Evolutionary conservation across 2,797 vertebrate species (phyloP).

Genomic region (Chrysocyon brachyurus): DNA sequence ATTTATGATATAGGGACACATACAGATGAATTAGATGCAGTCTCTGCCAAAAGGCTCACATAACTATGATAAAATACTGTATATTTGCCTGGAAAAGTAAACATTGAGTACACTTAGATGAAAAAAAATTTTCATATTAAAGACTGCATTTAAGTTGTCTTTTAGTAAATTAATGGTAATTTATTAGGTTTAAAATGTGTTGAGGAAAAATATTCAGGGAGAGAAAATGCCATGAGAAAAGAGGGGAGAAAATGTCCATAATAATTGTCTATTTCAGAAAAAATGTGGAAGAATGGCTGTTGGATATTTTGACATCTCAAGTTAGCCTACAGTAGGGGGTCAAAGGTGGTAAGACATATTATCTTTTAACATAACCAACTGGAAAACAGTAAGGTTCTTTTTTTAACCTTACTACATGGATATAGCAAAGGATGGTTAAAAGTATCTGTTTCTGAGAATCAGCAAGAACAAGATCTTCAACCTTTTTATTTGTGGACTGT

Average conservation of each 20-base stretch:
- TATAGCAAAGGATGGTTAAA: neutral
- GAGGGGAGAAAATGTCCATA: neutral
- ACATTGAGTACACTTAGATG: neutral
- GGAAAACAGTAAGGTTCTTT: neutral
- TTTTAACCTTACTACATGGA: neutral
- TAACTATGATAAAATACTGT: neutral
- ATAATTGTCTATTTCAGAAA: neutral
- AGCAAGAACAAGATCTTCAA: neutral
- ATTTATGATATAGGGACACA: neutral
- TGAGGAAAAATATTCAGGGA: neutral
- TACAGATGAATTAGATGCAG: neutral
- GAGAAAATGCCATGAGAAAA: neutral
- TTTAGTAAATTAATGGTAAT: neutral
- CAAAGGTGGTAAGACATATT: neutral
- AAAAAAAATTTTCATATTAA: neutral
- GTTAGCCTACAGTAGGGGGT: neutral
- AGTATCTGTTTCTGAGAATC: neutral
- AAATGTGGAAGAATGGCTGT: neutral
- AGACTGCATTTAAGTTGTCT: neutral
- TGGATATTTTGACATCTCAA: neutral
- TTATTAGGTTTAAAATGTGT: neutral
- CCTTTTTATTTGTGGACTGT: neutral
- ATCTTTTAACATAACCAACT: neutral
- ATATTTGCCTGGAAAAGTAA: neutral
- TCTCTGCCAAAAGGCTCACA: neutral